Evolutionary conservation across 2,113 vertebrate species (phyloP).

Genomic region (Cygnus buccinator): DNA sequence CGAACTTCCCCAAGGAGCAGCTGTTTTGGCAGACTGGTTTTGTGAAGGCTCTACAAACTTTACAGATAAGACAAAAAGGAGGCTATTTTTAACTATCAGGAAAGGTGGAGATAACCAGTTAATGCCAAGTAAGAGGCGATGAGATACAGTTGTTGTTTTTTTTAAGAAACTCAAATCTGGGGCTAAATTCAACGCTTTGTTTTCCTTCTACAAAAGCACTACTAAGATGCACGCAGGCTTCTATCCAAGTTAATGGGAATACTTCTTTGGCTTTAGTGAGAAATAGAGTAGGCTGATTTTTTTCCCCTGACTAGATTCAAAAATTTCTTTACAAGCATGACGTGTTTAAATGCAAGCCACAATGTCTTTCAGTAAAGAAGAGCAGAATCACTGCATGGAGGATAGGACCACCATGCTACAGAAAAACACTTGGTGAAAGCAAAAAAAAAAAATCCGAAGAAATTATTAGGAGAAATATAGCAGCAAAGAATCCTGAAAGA

Average conservation of each 20-base stretch:
- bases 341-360: neutral
- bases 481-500: neutral
- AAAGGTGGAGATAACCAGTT: neutral
- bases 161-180: neutral
- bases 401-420: neutral
- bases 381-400: neutral
- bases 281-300: neutral
- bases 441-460: neutral
- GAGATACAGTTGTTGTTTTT: neutral
- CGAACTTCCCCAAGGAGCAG: neutral
- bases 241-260: neutral
- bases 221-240: neutral
- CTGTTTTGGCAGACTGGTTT: neutral
- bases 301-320: neutral
- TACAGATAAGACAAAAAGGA: too few relatives aligned
- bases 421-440: neutral
- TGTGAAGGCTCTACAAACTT: neutral
- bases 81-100: neutral
- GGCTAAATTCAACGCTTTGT: neutral
- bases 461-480: neutral
- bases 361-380: neutral
- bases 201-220: constrained; percentile 15
- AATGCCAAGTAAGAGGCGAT: constrained; percentile 26
- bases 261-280: neutral
- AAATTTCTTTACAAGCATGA: neutral